phyloP scores from a whole-genome alignment of 2,888 invertebrate species.

The Aromia moschata region DNA sequence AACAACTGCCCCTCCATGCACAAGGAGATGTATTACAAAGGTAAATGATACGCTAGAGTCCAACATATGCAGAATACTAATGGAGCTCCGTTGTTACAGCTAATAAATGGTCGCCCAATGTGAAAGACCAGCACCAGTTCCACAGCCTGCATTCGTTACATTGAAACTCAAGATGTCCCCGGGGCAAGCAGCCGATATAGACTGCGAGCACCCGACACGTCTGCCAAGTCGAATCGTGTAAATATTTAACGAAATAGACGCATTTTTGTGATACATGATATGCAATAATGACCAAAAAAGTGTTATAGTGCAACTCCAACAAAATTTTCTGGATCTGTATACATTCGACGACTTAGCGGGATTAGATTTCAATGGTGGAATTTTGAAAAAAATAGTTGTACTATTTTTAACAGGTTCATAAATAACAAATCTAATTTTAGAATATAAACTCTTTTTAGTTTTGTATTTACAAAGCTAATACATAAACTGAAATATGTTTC shows the following conservation, averaged over 20 bases:
- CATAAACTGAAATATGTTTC: no score
- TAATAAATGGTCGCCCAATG: conserved; percentile 62
- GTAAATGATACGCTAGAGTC: conserved; percentile 61
- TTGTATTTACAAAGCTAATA: no score
- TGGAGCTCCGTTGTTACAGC: conserved; percentile 60
- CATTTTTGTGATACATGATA: conserved; percentile 57
- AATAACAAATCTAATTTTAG: no score
- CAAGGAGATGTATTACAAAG: conserved; percentile 88
- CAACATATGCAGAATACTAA: conserved; percentile 51
- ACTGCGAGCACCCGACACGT: conserved; percentile 8
- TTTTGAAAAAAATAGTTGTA: no score
- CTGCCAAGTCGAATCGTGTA: conserved; percentile 34
- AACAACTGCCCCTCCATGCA: conserved; percentile 88
- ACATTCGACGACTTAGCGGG: no score
- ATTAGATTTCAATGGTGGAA: no score
- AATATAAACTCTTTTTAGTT: no score
- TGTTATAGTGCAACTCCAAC: conserved; percentile 43
- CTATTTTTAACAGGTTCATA: no score
- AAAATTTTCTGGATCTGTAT: conserved; percentile 27
- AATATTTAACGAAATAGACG: conserved; percentile 37
- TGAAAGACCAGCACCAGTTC: conserved; percentile 57
- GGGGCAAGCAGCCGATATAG: neutral
- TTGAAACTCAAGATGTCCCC: conserved; percentile 37
- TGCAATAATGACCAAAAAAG: conserved; percentile 59
- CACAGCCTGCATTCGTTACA: conserved; percentile 55